Base-by-base conservation (phyloP, 2,113 vertebrate genomes). In the Acanthochromis polyacanthus region DNA sequence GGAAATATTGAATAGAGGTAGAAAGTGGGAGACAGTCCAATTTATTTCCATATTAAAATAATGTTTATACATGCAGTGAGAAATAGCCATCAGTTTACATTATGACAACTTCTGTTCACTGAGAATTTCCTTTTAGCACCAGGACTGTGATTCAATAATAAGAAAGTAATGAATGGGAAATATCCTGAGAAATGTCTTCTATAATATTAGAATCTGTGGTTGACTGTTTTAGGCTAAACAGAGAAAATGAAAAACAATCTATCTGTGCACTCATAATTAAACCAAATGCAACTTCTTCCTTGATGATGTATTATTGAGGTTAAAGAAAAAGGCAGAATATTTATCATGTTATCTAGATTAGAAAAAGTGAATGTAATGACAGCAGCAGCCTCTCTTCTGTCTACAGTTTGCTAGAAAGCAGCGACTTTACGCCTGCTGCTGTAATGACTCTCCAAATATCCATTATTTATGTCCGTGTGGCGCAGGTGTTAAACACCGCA, bases 401-500 rank as follows among this genome's bases (percentile, higher is more conserved):
- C 16, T 57, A 0, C 61, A 68, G 45, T 55, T 60, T 68, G 62
- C 36, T 40, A 19, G 16, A 56, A 19, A 7, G 38, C 64, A 40
- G 0, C 56, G 48, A 53, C 7, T 63, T 62, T 60, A 20, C 43
- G 56, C 52, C 68, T 20, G 63, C 51, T 30, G 46, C 75, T 61
- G 22, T 56, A 81, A 79, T 59, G 45, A 68, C 78, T 84, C 70
- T 80, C 80, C 32, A 57, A n/a, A 38, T 68, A 82, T 75, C 59
- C 43, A 83, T 84, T 80, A 82, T 86, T 67, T 73, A 83, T 79
- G 55, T 56, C 71, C 63, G n/a, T 60, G 63, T 84, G 62, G 48
- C 73, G 43, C 48, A n/a, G 50, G 51, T 46, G 15, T 19, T 30
- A 60, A 36, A 70, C 32, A 30, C 66, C 20, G 71, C 72, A 82